phyloP scores from a whole-genome alignment of 2,888 invertebrate genomes.

The Spisula subtruncata region DNA sequence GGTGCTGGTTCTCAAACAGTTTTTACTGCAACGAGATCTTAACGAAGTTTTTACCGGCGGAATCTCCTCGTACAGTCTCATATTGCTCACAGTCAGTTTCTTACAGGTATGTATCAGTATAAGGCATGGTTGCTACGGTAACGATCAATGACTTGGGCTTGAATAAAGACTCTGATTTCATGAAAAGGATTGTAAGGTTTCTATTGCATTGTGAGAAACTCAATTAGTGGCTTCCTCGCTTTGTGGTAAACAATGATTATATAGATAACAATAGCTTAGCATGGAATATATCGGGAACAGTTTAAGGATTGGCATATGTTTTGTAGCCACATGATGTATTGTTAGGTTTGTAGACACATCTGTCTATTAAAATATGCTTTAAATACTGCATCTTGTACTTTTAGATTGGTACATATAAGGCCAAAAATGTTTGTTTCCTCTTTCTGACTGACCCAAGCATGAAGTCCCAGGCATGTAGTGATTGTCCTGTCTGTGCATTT shows the following conservation, averaged over 20 bases:
- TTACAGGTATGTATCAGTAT: constrained; percentile 90
- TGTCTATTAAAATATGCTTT: too few relatives aligned
- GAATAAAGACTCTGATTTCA: background rate
- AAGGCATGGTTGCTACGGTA: background rate
- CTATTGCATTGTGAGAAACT: background rate
- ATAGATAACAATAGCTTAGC: background rate
- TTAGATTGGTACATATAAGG: too few relatives aligned
- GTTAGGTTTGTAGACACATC: background rate
- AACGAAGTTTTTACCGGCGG: constrained; percentile 99
- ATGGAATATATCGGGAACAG: background rate
- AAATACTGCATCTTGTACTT: too few relatives aligned
- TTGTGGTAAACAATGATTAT: background rate
- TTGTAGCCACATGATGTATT: background rate
- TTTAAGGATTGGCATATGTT: background rate
- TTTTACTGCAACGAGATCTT: constrained; percentile 98
- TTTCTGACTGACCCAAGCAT: too few relatives aligned
- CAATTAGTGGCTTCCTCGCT: background rate
- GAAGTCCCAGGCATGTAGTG: too few relatives aligned
- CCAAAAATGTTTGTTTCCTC: too few relatives aligned
- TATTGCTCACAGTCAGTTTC: constrained; percentile 99
- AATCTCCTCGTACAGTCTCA: constrained; percentile 99
- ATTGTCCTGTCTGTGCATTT: too few relatives aligned
- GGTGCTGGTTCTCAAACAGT: constrained; percentile 99
- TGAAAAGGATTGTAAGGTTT: background rate
- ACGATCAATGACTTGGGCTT: background rate